Evolutionary conservation across 2,888 invertebrate genomes (phyloP), one percentile per base, ranked within the genome.

Genomic region (Macaria notata): DNA sequence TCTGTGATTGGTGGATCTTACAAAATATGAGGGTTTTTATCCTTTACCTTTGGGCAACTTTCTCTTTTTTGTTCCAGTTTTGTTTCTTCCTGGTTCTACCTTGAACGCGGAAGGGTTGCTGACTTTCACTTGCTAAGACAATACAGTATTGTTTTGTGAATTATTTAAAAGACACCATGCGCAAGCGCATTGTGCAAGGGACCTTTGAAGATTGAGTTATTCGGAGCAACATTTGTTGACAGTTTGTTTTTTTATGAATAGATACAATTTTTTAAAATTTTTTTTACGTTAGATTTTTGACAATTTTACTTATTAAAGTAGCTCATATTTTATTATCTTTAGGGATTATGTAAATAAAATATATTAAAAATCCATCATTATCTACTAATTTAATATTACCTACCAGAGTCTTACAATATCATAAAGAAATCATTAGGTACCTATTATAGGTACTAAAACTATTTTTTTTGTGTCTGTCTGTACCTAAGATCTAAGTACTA

Each of bases 11-110:
- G 90, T 75, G 78, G 64, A 66, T 77, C 75, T 66, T 58, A 73
- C 75, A 81, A 82, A 75, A 75, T 75, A 79, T 72, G 70, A 36
- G 33, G 60, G 64, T 73, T 79, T 81, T 80, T 79, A 78, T 69
- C 68, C 73, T 19, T 70, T 78, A 83, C 81, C 84, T 82, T 73
- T 71, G 63, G 66, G 65, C 64, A 74, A 89, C 90, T 90, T 90
- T 90, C 90, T 90, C 87, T 80, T 87, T 89, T 90, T 88, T 89
- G 87, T 88, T 89, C 80, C 83, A 88, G 78, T 87, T 87, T 73
- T 67, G 66, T 77, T 76, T 84, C 81, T 87, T 86, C 83, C 85
- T 86, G 81, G 80, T 79, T 76, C 66, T 77, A 85, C 83, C 79
- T 83, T 75, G 65, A 82, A 85, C 70, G 76, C 84, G 86, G 87